These are phyloP conservation scores for Danaus plexippus DNA, from an alignment of 1,140 invertebrate species.

Conservation along the genomic window DNA sequence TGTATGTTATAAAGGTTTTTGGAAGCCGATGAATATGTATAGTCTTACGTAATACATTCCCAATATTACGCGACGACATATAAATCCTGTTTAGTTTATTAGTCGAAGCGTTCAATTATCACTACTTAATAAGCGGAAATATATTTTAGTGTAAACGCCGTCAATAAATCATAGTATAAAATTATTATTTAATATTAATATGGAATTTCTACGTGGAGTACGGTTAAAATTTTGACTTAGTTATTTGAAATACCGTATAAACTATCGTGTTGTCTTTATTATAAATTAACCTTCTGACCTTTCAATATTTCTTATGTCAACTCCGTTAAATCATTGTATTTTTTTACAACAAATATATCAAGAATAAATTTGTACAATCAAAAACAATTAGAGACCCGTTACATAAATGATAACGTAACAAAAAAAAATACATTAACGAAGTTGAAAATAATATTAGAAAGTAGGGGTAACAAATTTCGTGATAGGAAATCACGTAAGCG, in stretches of 20 bases:
- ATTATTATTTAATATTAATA: conserved; percentile 13
- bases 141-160: conserved; percentile 30
- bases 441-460: conserved; percentile 6
- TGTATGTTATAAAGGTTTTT: no score
- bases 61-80: no score
- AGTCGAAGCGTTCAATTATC: conserved; percentile 29
- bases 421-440: conserved; percentile 5
- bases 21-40: no score
- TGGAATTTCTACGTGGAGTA: neutral
- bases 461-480: conserved; percentile 14
- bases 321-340: no score
- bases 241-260: no score
- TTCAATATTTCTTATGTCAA: no score
- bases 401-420: neutral
- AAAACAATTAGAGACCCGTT: neutral
- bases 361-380: neutral
- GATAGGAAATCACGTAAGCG: conserved; percentile 19
- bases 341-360: no score
- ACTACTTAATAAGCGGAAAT: conserved; percentile 30
- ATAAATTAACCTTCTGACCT: no score
- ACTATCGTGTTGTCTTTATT: no score
- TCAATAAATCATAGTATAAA: conserved; percentile 10
- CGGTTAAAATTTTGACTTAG: neutral
- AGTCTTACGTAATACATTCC: no score
- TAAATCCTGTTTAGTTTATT: conserved; percentile 11